Evolutionary conservation across 2,888 invertebrate species (phyloP).

Genomic region (Adelognathus sp.): DNA sequence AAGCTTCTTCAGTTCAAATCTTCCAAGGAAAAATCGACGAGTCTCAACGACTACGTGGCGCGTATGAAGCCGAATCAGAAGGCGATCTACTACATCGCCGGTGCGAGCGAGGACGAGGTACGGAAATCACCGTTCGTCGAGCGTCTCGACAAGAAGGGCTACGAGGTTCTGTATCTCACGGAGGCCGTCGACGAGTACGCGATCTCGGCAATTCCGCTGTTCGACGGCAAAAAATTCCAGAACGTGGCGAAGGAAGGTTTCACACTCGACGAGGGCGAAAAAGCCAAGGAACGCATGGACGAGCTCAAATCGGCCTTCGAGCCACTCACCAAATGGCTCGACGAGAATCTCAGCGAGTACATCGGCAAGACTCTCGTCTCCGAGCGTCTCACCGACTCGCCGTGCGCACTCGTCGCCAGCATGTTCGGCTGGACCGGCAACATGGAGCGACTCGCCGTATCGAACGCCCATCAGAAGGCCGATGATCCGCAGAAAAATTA

Average conservation of each 20-base stretch:
- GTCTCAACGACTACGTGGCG: slow-evolving; percentile 93
- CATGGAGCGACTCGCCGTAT: slow-evolving; percentile 97
- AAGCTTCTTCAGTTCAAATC: slow-evolving; percentile 96
- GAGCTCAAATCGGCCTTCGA: slow-evolving; percentile 90
- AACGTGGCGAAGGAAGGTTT: slow-evolving; percentile 99
- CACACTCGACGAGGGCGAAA: slow-evolving; percentile 88
- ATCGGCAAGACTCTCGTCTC: slow-evolving; percentile 91
- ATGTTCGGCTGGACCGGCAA: slow-evolving; percentile 99
- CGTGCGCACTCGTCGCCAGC: slow-evolving; percentile 97
- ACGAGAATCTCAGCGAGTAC: slow-evolving; percentile 90
- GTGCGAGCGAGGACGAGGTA: slow-evolving; percentile 92
- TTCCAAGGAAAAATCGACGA: slow-evolving; percentile 87
- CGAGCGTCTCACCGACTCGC: slow-evolving; percentile 94
- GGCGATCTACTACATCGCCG: slow-evolving; percentile 98
- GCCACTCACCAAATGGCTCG: slow-evolving; percentile 95
- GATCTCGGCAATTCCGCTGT: slow-evolving; percentile 97
- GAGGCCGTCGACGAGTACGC: slow-evolving; percentile 99
- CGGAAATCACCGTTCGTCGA: slow-evolving; percentile 97
- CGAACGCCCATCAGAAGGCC: slow-evolving; percentile 97
- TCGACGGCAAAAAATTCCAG: slow-evolving; percentile 99
- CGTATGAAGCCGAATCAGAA: slow-evolving; percentile 98
- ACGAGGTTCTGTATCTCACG: slow-evolving; percentile 95
- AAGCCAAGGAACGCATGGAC: slow-evolving; percentile 88
- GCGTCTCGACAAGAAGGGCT: slow-evolving; percentile 94
- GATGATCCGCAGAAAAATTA: slow-evolving; percentile 95